Percentiles rank a stretch among this genome's conserved stretches.
Conservation (phyloP, 2,888 invertebrate species). For the Pristionchus entomophagus region DNA sequence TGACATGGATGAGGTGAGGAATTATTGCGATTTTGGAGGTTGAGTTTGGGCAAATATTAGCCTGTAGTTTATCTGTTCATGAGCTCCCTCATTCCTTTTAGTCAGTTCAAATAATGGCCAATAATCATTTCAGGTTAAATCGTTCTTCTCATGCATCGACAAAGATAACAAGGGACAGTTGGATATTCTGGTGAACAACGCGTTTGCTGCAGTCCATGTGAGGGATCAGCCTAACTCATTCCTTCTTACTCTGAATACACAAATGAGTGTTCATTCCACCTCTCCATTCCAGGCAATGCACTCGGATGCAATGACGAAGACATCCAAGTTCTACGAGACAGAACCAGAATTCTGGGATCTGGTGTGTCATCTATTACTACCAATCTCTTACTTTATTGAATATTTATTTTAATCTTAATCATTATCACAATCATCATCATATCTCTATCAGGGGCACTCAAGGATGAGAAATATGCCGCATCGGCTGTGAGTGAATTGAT, state of each 20-base stretch:
- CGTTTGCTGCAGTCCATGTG: constrained; percentile 57
- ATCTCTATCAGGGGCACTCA: not conserved
- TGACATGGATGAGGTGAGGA: constrained; percentile 72
- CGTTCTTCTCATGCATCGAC: constrained; percentile 35
- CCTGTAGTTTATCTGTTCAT: not conserved
- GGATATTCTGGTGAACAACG: constrained; percentile 66
- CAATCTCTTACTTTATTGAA: no score
- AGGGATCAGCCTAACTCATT: not conserved
- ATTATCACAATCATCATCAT: not conserved
- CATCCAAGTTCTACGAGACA: not conserved
- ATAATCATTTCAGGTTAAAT: not conserved
- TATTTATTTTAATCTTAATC: no score
- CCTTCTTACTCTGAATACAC: no score
- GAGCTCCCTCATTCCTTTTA: no score
- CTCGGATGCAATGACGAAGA: not conserved
- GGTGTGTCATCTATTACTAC: no score
- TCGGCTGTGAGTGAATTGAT: no score
- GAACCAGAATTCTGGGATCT: no score
- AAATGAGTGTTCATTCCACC: not conserved
- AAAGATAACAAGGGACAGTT: constrained; percentile 40
- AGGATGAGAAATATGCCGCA: not conserved
- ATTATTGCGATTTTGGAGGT: no score
- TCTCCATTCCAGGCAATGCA: not conserved
- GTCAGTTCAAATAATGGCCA: no score
- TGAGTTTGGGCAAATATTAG: not conserved